Evolutionary conservation across 1,140 invertebrate species (phyloP), one percentile per base, ranked within the genome.

Genomic region (Calephelis virginiensis): DNA sequence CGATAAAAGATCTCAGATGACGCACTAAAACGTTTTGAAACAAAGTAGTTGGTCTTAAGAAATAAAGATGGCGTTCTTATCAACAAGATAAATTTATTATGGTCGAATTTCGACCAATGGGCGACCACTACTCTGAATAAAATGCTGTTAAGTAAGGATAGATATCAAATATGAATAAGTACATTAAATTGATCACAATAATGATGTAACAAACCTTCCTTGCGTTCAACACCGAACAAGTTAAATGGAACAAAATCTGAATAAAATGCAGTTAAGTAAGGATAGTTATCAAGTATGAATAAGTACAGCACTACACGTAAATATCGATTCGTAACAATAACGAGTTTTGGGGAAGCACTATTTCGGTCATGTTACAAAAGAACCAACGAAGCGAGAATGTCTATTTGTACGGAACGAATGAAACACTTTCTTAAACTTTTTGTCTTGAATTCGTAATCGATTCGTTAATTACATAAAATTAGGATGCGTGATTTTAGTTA

Each of bases 401-500:
- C 46, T 63, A 65, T 62, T 70, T 63, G 43, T 65, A 69, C 72
- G 71, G 74, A 78, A 81, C 72, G 65, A 74, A 68, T 70, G 70
- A 50, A 72, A 74, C 66, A 75, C 69, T 76, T 77, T 75, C 69
- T 67, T 56, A 28, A 11, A 56, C 53, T 56, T 56, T 37, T 56
- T 56, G 53, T 56, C 17, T 56, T 56, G 53, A 56, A 56, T 78
- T 60, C 37, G 17, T 70, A 72, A 71, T 69, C 50, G 59, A 64
- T 60, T 72, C 17, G 64, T 60, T 71, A 73, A 72, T 74, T 73
- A 70, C 62, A 65, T 64, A 13, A 74, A 78, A 75, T 69, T 66
- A 49, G 68, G 67, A 73, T 75, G 62, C 37, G 66, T 70, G 37
- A 37, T 56, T 56, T 11, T 28, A 56, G 11, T 56, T 56, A 12